Evolutionary conservation across 2,113 vertebrate species (phyloP), one percentile per base, ranked within the genome.

Genomic region (Nematolebias whitei): DNA sequence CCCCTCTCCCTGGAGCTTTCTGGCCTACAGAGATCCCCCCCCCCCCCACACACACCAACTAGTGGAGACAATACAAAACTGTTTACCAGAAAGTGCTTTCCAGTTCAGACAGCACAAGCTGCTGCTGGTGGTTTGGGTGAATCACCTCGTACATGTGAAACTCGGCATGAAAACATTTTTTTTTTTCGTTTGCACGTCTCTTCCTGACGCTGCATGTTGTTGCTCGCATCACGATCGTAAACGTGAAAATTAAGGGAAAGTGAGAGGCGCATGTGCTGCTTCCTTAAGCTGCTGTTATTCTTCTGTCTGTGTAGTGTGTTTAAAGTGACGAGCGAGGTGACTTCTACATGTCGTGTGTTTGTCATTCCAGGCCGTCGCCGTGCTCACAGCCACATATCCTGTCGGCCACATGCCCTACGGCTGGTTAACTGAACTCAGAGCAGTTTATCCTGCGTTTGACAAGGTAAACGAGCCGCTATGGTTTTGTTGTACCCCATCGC

Each of bases 391-490:
- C 50, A 98, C 98, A 0, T 99, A 99, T 83, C 98, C 98, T 0
- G 98, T 99, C 83, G 98, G 98, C 79, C 98, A 99, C 87, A 98
- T 99, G 97, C 98, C 97, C 0, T 99, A 99, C 18, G 98, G 98
- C 61, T 99, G 98, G 98, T 64, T 99, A 79, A 98, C 97, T 2
- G 98, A 99, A 72, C 94, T 99, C 72, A 93, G 98, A 48, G 98
- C 98, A 6, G 93, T 99, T 9, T 99, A 97, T 81, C 97, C 98
- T 20, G 98, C 98, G 63, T 99, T 99, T 77, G 95, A 99, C 90
- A 97, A 96, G 96, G 98, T 99, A 94, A 79, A 47, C 14, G 49
- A 22, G 4, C 23, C 16, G 6, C 16, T 16, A 8, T 12, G 41
- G 35, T 54, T n/a, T n/a, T n/a, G n/a, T n/a, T n/a, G n/a, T n/a